Evolutionary conservation across 2,888 invertebrate species (phyloP), one percentile per base, ranked within the genome.

Genomic region (Arge pagana): DNA sequence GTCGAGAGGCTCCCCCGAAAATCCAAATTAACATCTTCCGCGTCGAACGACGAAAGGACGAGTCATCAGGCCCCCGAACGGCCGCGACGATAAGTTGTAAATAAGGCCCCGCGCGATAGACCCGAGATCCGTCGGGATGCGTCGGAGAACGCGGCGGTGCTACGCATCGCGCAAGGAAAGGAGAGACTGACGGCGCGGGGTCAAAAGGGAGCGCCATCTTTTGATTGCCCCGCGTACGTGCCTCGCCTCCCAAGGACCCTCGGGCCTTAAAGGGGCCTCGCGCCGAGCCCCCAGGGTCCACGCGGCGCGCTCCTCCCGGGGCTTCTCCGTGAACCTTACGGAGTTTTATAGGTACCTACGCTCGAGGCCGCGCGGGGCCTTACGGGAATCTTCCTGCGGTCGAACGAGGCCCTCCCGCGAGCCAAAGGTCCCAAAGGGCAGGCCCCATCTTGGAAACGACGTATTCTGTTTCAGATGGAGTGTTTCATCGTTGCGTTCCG

Each of bases 141-240:
- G 33, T 15, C 11, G 7, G 26, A 40, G 30, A 7, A 42, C 42
- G 21, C 19, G 10, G 28, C 16, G n/a, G 11, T 19, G 13, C 19
- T 26, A 24, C 45, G 33, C 6, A 19, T 21, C 15, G 15, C 11
- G 3, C 15, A n/a, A 33, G 33, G 6, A 23, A 45, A 45, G 45
- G 35, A 23, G 45, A 45, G 35, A 45, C 45, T 45, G 28, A 26
- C 28, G 45, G 35, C 45, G 45, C n/a, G 45, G 33, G 45, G 45
- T 45, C 45, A 45, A 45, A 45, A 45, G 35, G 45, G 45, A 45
- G 45, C 45, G 35, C 45, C 45, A 45, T 45, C 45, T 45, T 45
- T 45, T 45, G 45, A 45, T 45, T 45, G 45, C 45, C 33, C 21
- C 16, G 13, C 10, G 45, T 45, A 45, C 45, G 45, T 45, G 45